A percentile compares a stretch with the other conserved stretches of the same genome.
These are phyloP conservation scores for Agrenia bidenticulata DNA, from an alignment of 2,888 invertebrate genomes.

Conservation along the genomic window DNA sequence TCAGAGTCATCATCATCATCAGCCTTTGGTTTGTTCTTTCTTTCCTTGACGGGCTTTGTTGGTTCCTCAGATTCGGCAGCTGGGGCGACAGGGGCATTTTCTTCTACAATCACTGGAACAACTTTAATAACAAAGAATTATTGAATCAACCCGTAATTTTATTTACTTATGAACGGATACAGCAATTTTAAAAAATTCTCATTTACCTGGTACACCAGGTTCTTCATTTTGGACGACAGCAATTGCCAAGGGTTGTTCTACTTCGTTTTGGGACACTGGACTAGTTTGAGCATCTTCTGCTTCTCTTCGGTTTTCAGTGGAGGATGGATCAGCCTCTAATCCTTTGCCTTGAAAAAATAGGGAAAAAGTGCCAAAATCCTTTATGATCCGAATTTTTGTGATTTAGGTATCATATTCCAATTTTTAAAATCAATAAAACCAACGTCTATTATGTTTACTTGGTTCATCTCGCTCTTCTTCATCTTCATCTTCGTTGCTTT, in stretches of 20 bases:
- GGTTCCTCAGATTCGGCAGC: conserved; percentile 43
- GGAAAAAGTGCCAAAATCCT: conserved; percentile 11
- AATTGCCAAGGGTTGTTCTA: conserved; percentile 50
- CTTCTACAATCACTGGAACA: conserved; percentile 43
- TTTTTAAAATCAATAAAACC: not conserved
- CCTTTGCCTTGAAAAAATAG: conserved; percentile 39
- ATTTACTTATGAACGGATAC: not conserved
- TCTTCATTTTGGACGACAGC: conserved; percentile 51
- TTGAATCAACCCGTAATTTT: not conserved
- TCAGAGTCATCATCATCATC: conserved; percentile 52
- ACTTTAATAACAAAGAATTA: conserved; percentile 23
- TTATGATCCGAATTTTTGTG: not conserved
- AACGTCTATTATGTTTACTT: conserved; percentile 20
- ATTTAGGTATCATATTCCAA: not conserved
- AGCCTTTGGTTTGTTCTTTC: conserved; percentile 43
- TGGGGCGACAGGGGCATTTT: conserved; percentile 34
- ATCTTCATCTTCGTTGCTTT: conserved; percentile 39
- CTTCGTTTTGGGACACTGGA: conserved; percentile 40
- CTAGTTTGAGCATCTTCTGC: conserved; percentile 40
- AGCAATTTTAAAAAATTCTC: not conserved
- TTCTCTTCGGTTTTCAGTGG: conserved; percentile 48
- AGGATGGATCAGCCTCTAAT: conserved; percentile 48
- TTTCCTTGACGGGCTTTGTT: conserved; percentile 32
- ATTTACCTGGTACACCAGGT: conserved; percentile 41
- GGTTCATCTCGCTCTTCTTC: conserved; percentile 43